These are phyloP conservation scores for Pipistrellus pygmaeus DNA, from an alignment of 2,797 vertebrate genomes.

Conservation along the genomic window DNA sequence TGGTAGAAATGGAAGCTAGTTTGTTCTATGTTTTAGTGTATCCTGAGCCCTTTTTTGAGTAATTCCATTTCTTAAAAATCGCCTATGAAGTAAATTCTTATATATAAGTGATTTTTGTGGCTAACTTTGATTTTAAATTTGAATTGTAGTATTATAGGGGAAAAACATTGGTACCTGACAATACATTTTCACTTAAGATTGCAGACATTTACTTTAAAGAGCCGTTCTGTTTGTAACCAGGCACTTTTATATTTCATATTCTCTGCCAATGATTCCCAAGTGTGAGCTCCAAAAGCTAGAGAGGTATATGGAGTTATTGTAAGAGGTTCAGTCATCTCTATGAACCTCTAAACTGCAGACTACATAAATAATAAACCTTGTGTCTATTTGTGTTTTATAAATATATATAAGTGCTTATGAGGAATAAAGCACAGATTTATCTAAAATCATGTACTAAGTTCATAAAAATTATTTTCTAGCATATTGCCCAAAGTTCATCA, in stretches of 20 bases:
- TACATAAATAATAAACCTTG: neutral
- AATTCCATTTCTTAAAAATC: slow-evolving; percentile 59
- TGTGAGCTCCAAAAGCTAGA: neutral
- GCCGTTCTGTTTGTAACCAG: slow-evolving; percentile 18
- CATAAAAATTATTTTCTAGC: slow-evolving; percentile 47
- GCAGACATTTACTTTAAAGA: slow-evolving; percentile 52
- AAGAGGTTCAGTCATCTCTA: neutral
- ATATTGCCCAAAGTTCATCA: neutral
- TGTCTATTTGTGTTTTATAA: neutral
- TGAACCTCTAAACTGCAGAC: neutral
- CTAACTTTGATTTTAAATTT: slow-evolving; percentile 57
- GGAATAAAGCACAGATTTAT: slow-evolving; percentile 32
- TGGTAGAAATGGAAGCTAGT: neutral
- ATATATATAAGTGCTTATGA: neutral
- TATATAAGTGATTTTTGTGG: slow-evolving; percentile 26
- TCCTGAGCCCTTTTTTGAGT: slow-evolving; percentile 23
- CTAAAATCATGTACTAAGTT: slow-evolving; percentile 36
- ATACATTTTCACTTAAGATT: slow-evolving; percentile 58
- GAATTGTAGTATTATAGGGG: slow-evolving; percentile 53
- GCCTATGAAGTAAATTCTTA: neutral
- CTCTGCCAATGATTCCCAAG: slow-evolving; percentile 4
- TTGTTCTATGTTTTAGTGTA: neutral
- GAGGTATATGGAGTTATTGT: neutral
- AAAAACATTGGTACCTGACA: slow-evolving; percentile 32
- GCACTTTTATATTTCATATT: slow-evolving; percentile 44